Percentiles rank a stretch among this genome's conserved stretches.
These are phyloP conservation scores for Mesitornis unicolor DNA, from an alignment of 2,113 vertebrate genomes.

Conservation along the genomic window DNA sequence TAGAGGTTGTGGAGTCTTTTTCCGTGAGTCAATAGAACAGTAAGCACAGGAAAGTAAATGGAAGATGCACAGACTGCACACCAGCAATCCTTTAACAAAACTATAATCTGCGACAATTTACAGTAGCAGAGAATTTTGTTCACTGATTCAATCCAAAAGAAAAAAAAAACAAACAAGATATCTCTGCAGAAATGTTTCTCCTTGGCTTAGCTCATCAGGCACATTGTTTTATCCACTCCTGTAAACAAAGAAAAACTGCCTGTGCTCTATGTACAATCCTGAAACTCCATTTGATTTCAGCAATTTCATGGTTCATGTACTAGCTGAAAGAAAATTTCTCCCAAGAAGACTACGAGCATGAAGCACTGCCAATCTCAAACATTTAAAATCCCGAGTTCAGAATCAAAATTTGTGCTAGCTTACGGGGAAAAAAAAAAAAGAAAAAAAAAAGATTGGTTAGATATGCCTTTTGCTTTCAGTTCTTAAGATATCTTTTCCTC, in stretches of 20 bases:
- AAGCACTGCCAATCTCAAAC: background rate
- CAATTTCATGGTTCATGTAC: conserved; percentile 58
- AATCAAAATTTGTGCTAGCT: background rate
- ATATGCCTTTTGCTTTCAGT: background rate
- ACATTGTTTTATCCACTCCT: conserved; percentile 9
- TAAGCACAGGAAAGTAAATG: background rate
- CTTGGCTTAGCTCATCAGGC: conserved; percentile 22
- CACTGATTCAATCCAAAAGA: background rate
- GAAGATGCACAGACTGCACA: background rate
- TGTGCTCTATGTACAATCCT: background rate
- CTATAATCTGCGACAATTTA: background rate
- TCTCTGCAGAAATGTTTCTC: background rate
- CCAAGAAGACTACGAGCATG: background rate
- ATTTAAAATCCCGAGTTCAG: background rate
- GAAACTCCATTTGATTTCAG: conserved; percentile 54
- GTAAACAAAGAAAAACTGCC: conserved; percentile 54
- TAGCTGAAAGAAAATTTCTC: conserved; percentile 38
- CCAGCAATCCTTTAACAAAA: background rate
- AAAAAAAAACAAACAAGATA: background rate
- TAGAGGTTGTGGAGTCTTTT: too few species aligned
- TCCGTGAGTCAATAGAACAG: too few species aligned
- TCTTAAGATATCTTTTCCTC: background rate
- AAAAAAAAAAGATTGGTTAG: background rate
- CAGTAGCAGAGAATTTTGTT: conserved; percentile 11
- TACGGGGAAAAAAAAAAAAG: background rate